Evolutionary conservation across 2,797 vertebrate genomes (phyloP), one percentile per base, ranked within the genome.

Genomic region (Tapirus indicus): DNA sequence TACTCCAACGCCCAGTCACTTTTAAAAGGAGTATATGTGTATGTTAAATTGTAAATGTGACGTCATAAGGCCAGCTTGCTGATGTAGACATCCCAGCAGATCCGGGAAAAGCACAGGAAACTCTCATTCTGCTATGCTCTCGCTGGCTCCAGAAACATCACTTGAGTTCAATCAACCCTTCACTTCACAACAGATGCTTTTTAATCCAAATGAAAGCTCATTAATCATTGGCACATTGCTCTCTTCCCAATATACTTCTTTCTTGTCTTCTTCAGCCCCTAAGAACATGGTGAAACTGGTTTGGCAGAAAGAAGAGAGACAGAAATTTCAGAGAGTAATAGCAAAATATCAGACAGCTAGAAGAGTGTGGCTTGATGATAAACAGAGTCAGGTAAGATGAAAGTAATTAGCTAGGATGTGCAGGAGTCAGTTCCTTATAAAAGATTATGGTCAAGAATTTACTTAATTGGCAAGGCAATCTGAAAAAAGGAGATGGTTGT

Each of bases 1-100:
- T 38, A 11, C n/a, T 38, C 35, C 5, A 0, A 8, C 0, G 0
- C 25, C 29, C 21, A n/a, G 38, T 2, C 18, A 2, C 0, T 2
- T 5, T 49, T 13, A 11, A 25, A 5, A 60, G 41, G 23, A 7
- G 13, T 3, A 2, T 7, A 2, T 3, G 1, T 1, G 1, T 3
- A 0, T 2, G 9, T 44, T 25, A 18, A 4, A 9, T 10, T 13
- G 20, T 1, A 10, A 1, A 3, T 5, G 3, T 16, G 84, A 58
- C 14, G 25, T 44, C 86, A 1, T 5, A 6, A 38, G 32, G 27
- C 6, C 7, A 0, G 66, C 38, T 7, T 32, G 52, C 27, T 20
- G 13, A 27, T 44, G 54, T 0, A 10, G 8, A n/a, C 21, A 9
- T 18, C 3, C 3, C 11, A 3, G 8, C 17, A 35, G 74, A 10